Evolutionary conservation across 2,888 invertebrate genomes (phyloP).

Genomic region (Labia minor): DNA sequence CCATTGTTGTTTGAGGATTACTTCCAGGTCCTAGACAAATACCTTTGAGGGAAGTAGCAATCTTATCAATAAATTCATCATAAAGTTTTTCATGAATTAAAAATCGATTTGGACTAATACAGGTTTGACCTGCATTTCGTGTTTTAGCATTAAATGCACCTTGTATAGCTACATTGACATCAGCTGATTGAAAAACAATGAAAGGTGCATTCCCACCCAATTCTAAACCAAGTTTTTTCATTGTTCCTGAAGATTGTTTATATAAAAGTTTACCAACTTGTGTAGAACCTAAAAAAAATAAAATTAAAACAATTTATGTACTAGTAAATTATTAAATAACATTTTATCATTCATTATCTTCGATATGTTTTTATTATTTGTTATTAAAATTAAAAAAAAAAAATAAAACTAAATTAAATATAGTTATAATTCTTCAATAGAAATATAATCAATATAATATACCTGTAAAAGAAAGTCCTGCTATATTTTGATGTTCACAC

Average conservation of each 20-base stretch:
- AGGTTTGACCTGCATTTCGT: slow-evolving; percentile 92
- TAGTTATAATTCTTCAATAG: neutral
- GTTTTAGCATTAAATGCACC: slow-evolving; percentile 89
- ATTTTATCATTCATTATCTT: too few species aligned
- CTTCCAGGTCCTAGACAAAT: slow-evolving; percentile 74
- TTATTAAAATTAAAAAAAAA: neutral
- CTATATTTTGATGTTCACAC: slow-evolving; percentile 70
- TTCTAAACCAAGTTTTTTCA: slow-evolving; percentile 87
- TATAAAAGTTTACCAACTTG: slow-evolving; percentile 81
- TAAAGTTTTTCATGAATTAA: slow-evolving; percentile 68
- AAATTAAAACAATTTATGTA: neutral
- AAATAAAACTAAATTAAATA: neutral
- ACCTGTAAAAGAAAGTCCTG: slow-evolving; percentile 90
- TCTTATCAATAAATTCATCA: slow-evolving; percentile 63
- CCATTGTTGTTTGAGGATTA: slow-evolving; percentile 50
- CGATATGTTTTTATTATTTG: neutral
- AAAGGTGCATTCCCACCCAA: slow-evolving; percentile 98
- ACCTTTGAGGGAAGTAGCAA: slow-evolving; percentile 54
- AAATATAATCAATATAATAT: too few species aligned
- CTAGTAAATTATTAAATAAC: neutral
- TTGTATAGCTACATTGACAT: slow-evolving; percentile 71
- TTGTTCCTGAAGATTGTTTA: slow-evolving; percentile 68
- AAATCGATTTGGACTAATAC: slow-evolving; percentile 87
- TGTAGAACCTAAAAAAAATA: slow-evolving; percentile 56
- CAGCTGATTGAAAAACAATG: slow-evolving; percentile 87